Percentiles rank a stretch among this genome's conserved stretches.
These are phyloP conservation scores for Megalurothrips usitatus DNA, from an alignment of 2,888 invertebrate genomes.

Conservation along the genomic window DNA sequence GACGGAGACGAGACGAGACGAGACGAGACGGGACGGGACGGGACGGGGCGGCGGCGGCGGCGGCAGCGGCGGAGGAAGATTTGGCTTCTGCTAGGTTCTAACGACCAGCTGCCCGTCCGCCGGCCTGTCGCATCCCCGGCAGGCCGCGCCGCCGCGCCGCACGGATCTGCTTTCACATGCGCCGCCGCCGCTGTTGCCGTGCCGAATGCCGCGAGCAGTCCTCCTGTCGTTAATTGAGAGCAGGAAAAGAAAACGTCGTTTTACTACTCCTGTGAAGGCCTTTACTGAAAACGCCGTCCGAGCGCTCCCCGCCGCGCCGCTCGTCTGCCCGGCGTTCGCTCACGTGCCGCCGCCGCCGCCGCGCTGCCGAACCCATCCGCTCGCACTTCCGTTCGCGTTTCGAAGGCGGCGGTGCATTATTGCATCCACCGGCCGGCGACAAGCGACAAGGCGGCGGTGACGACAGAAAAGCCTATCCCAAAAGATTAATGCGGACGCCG, in stretches of 20 bases:
- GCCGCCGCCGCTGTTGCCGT: background rate
- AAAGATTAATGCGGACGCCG: no score
- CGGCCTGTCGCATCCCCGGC: background rate
- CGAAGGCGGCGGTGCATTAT: no score
- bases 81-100: no score
- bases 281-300: background rate
- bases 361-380: no score
- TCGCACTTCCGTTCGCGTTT: no score
- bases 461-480: no score
- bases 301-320: background rate
- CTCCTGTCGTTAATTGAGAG: background rate
- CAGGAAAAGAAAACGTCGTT: background rate
- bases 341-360: background rate
- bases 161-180: slow-evolving; percentile 13
- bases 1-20: no score
- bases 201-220: background rate
- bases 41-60: background rate
- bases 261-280: background rate
- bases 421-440: no score
- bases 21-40: no score
- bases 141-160: no score
- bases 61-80: background rate
- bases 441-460: no score
- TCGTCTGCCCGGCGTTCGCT: background rate
- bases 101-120: no score